Evolutionary conservation across 2,113 vertebrate genomes (phyloP).

Genomic region (Tragelaphus strepsiceros): DNA sequence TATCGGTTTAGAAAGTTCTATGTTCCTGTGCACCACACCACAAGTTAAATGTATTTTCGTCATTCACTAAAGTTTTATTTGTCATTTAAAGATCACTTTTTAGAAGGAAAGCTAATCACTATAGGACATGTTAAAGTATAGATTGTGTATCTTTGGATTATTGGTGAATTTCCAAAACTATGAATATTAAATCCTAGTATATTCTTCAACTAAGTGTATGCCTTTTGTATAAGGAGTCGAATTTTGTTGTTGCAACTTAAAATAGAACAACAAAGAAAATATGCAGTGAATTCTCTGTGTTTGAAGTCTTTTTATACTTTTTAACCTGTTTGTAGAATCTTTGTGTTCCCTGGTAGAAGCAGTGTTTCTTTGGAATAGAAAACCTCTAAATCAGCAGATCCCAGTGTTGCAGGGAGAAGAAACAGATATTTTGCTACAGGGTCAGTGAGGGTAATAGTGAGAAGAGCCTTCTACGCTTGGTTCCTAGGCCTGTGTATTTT

Average conservation of each 20-base stretch:
- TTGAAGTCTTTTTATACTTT: background rate
- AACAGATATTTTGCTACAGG: background rate
- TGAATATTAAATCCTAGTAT: background rate
- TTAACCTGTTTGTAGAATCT: background rate
- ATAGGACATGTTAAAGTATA: background rate
- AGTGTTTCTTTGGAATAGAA: background rate
- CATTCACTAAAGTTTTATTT: background rate
- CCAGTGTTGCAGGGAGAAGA: background rate
- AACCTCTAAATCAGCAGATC: background rate
- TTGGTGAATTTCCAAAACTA: background rate
- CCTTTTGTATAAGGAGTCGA: background rate
- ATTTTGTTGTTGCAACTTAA: background rate
- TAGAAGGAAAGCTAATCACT: conserved; percentile 2
- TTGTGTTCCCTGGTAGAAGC: background rate
- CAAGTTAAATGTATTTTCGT: background rate
- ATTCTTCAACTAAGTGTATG: background rate
- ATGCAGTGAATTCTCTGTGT: background rate
- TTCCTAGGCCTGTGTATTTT: background rate
- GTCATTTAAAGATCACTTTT: conserved; percentile 2
- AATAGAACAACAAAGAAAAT: background rate
- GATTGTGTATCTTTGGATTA: background rate
- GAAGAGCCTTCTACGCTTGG: background rate
- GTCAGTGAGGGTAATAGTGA: background rate
- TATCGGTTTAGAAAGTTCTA: background rate
- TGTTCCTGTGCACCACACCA: background rate